phyloP scores from a whole-genome alignment of 2,888 invertebrate genomes.

The Plebejus anna region DNA sequence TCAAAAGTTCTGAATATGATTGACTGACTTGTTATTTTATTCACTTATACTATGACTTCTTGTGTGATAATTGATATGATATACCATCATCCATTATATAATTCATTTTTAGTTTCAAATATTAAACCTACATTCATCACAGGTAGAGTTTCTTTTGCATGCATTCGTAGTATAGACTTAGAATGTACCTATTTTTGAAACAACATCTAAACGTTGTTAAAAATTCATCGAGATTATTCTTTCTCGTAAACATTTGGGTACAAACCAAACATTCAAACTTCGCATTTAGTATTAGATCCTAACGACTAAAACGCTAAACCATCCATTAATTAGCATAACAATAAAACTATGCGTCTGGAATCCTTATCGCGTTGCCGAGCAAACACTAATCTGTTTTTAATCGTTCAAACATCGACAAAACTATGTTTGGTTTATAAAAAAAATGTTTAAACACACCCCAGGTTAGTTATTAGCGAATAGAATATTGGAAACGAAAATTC shows the following conservation, averaged over 20 bases:
- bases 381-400: slow-evolving; percentile 61
- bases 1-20: too few species aligned
- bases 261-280: slow-evolving; percentile 16
- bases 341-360: slow-evolving; percentile 53
- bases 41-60: too few species aligned
- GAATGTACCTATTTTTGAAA: too few species aligned
- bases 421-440: slow-evolving; percentile 42
- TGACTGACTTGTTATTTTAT: too few species aligned
- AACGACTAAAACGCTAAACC: slow-evolving; percentile 13
- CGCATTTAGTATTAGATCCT: slow-evolving; percentile 28
- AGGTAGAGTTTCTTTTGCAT: too few species aligned
- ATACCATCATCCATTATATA: too few species aligned
- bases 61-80: too few species aligned
- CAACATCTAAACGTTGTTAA: neutral
- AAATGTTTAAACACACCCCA: slow-evolving; percentile 40
- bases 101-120: too few species aligned
- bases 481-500: slow-evolving; percentile 62
- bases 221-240: neutral
- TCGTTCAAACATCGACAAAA: slow-evolving; percentile 54
- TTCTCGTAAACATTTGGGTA: neutral
- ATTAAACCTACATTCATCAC: too few species aligned
- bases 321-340: slow-evolving; percentile 55
- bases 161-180: too few species aligned
- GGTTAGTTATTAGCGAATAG: slow-evolving; percentile 62
- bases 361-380: slow-evolving; percentile 53